Percentiles rank a stretch among this genome's conserved stretches.
Conservation (phyloP, 1,140 invertebrate species). For the Papilio machaon region DNA sequence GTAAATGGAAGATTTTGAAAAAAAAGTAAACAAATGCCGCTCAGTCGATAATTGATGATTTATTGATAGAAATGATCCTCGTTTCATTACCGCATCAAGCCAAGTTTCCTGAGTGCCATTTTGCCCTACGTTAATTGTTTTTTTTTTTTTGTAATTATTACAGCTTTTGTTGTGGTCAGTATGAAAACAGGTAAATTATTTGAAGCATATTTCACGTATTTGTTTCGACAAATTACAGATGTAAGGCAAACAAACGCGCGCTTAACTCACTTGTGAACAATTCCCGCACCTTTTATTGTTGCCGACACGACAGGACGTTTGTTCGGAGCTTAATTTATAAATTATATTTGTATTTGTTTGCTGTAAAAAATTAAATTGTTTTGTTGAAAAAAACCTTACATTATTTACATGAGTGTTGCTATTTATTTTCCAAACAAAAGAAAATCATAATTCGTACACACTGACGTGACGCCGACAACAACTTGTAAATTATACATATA, state of each 20-base stretch:
- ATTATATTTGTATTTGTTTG: background rate
- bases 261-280: constrained; percentile 7
- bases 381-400: background rate
- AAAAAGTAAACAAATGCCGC: background rate
- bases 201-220: background rate
- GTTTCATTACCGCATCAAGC: too few relatives aligned
- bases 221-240: background rate
- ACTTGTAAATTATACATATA: background rate
- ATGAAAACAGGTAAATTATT: background rate
- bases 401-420: background rate
- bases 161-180: background rate
- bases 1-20: background rate
- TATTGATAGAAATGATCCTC: background rate
- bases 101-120: background rate
- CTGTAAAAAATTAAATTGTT: background rate
- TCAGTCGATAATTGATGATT: constrained; percentile 10
- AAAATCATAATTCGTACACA: background rate
- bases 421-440: background rate
- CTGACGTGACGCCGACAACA: background rate
- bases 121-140: background rate
- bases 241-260: background rate
- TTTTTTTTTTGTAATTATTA: background rate
- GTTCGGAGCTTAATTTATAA: constrained; percentile 1
- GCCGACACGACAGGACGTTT: constrained; percentile 1
- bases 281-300: constrained; percentile 4